Conservation (phyloP, 2,888 invertebrate genomes). For the Apamea anceps region DNA sequence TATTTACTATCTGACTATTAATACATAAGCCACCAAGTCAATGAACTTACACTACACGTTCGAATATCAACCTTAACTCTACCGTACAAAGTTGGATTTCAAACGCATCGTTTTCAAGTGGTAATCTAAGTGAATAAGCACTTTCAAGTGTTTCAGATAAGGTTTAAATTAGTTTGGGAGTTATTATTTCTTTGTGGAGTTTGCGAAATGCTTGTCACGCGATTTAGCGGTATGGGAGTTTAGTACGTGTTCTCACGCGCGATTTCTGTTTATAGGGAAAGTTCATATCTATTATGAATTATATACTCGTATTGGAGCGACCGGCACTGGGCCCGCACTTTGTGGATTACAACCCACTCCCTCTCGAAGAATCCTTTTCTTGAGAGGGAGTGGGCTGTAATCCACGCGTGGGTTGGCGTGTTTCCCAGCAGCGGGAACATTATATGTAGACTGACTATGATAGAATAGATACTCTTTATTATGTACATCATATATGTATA, state of each 20-base stretch:
- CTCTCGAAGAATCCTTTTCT: too few species aligned
- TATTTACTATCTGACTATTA: slow-evolving; percentile 14
- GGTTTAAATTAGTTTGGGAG: slow-evolving; percentile 22
- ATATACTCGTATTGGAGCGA: too few species aligned
- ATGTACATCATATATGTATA: too few species aligned
- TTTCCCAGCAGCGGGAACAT: too few species aligned
- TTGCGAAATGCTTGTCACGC: slow-evolving; percentile 36
- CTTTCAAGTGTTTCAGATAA: slow-evolving; percentile 14
- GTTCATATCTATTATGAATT: background rate
- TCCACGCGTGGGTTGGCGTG: too few species aligned
- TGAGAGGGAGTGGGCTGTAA: too few species aligned
- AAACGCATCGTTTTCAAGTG: background rate
- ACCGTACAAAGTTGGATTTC: background rate
- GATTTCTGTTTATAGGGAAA: background rate
- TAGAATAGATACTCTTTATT: too few species aligned
- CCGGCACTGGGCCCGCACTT: too few species aligned
- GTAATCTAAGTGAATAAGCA: slow-evolving; percentile 21
- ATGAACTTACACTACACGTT: slow-evolving; percentile 31
- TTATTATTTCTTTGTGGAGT: slow-evolving; percentile 28
- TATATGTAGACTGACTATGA: too few species aligned
- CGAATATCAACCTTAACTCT: background rate
- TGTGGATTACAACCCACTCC: too few species aligned
- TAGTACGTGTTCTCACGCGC: slow-evolving; percentile 24
- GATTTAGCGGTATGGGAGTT: slow-evolving; percentile 2
- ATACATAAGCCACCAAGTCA: slow-evolving; percentile 27